Evolutionary conservation across 2,888 invertebrate species (phyloP).

Genomic region (Xestia xanthographa): DNA sequence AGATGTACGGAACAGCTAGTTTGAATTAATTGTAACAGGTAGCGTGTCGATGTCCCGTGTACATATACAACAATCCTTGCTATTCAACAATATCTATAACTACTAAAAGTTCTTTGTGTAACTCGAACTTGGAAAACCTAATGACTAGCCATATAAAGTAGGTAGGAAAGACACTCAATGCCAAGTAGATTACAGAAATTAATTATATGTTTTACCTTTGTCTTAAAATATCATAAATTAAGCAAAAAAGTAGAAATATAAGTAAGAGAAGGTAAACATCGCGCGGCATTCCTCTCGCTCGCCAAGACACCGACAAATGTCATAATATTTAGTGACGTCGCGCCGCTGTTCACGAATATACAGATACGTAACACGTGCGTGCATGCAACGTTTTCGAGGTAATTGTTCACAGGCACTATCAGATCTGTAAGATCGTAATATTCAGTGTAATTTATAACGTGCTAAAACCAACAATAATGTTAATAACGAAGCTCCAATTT

Average conservation of each 20-base stretch:
- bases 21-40: neutral
- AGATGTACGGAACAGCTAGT: neutral
- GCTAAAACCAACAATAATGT: neutral
- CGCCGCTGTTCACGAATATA: slow-evolving; percentile 42
- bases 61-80: neutral
- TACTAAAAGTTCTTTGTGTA: neutral
- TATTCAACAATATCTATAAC: neutral
- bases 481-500: neutral
- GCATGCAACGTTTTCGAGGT: neutral
- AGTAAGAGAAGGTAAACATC: slow-evolving; percentile 73
- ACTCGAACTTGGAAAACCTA: neutral
- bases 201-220: neutral
- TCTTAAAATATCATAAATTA: neutral
- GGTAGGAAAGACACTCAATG: neutral
- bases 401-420: neutral
- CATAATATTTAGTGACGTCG: slow-evolving; percentile 76
- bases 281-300: slow-evolving; percentile 59
- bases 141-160: neutral
- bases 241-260: slow-evolving; percentile 66
- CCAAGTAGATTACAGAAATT: neutral
- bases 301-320: slow-evolving; percentile 78
- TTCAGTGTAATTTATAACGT: neutral
- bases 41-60: neutral
- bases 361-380: slow-evolving; percentile 23
- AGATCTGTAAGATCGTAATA: neutral